Evolutionary conservation across 2,888 invertebrate species (phyloP).

Genomic region (Tortrix viridana): DNA sequence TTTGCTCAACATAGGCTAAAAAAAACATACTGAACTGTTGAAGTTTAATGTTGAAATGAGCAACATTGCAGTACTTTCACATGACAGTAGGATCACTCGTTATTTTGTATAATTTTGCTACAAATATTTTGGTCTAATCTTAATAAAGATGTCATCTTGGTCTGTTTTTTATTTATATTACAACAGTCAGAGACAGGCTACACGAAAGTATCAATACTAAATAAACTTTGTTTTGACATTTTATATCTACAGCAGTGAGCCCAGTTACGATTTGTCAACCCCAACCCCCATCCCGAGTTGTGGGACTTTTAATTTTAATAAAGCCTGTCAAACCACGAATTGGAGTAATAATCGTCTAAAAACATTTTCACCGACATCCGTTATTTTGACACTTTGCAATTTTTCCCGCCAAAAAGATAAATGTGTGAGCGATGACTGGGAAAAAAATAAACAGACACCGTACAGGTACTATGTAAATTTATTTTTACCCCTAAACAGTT

Average conservation of each 20-base stretch:
- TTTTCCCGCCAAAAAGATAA: slow-evolving; percentile 36
- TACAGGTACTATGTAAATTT: slow-evolving; percentile 40
- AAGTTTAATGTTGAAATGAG: too few species aligned
- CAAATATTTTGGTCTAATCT: too few species aligned
- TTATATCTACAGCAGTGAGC: not conserved
- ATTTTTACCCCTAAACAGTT: slow-evolving; percentile 41
- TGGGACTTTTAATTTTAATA: slow-evolving; percentile 32
- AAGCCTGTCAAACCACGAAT: slow-evolving; percentile 31
- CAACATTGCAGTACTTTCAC: too few species aligned
- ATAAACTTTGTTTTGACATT: not conserved
- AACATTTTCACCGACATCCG: slow-evolving; percentile 32
- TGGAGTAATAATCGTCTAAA: slow-evolving; percentile 26
- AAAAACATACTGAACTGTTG: too few species aligned
- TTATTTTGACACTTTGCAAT: slow-evolving; percentile 28
- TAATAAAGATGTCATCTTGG: too few species aligned
- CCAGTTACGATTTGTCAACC: slow-evolving; percentile 13
- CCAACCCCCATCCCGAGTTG: not conserved
- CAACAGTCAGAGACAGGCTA: too few species aligned
- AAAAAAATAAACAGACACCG: slow-evolving; percentile 38
- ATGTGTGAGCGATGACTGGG: slow-evolving; percentile 36
- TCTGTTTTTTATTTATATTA: too few species aligned
- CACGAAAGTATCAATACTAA: too few species aligned
- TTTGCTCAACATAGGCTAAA: too few species aligned
- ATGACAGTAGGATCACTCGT: too few species aligned
- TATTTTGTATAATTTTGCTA: too few species aligned